Percentiles rank a stretch among this genome's conserved stretches.
Conservation (phyloP, 2,797 vertebrate genomes). For the Channallabes apus region DNA sequence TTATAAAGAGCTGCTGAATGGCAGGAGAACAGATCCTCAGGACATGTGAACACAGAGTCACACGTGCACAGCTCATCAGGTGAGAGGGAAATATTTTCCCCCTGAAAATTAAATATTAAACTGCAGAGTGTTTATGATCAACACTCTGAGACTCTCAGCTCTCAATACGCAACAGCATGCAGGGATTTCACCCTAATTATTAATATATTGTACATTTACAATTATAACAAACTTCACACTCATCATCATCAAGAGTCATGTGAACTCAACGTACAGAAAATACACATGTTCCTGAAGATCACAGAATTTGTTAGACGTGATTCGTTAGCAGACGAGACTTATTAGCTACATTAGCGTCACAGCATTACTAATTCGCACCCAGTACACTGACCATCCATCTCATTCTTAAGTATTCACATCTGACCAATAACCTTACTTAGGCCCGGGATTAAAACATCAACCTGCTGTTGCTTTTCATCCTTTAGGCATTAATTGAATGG, state of each 20-base stretch:
- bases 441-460: neutral
- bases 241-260: neutral
- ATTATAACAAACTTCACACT: neutral
- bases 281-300: neutral
- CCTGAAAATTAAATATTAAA: too few species aligned
- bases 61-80: neutral
- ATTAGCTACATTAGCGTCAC: neutral
- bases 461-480: neutral
- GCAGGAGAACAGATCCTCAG: neutral
- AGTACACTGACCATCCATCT: neutral
- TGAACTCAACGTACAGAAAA: neutral
- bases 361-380: neutral
- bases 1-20: neutral
- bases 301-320: neutral
- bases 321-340: neutral
- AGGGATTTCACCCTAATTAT: neutral
- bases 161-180: neutral
- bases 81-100: neutral
- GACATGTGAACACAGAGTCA: neutral
- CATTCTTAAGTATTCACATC: neutral
- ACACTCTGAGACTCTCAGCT: neutral
- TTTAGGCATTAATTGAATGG: neutral
- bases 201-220: neutral
- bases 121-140: too few species aligned
- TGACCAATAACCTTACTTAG: neutral